Percentiles rank a stretch among this genome's conserved stretches.
These are phyloP conservation scores for Syngnathus floridae DNA, from an alignment of 2,113 vertebrate genomes.

Conservation along the genomic window DNA sequence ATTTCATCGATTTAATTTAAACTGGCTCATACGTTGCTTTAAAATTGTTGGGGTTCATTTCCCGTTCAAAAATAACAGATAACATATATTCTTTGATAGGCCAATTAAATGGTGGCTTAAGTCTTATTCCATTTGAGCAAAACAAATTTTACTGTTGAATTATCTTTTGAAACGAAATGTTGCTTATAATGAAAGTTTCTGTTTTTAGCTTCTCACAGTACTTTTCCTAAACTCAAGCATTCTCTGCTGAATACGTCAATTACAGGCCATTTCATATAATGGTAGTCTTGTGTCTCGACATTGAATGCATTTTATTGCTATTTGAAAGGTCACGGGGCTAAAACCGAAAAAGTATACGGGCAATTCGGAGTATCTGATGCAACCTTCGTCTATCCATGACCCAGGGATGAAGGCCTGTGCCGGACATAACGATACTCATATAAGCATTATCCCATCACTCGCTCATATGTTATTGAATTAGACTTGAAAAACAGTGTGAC, in stretches of 20 bases:
- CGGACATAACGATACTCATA: slow-evolving; percentile 45
- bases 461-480: slow-evolving; percentile 48
- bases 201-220: background rate
- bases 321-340: slow-evolving; percentile 58
- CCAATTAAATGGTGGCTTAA: too few species aligned
- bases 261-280: slow-evolving; percentile 52
- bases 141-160: background rate
- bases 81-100: too few species aligned
- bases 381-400: slow-evolving; percentile 35
- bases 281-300: slow-evolving; percentile 45
- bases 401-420: slow-evolving; percentile 45
- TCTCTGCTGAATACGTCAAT: slow-evolving; percentile 20
- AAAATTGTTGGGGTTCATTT: too few species aligned
- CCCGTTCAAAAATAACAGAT: too few species aligned
- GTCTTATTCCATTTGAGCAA: too few species aligned
- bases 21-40: too few species aligned
- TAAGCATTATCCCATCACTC: slow-evolving; percentile 36
- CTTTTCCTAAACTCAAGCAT: background rate
- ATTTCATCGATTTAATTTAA: too few species aligned
- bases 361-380: background rate
- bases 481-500: slow-evolving; percentile 16
- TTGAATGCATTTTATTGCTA: slow-evolving; percentile 62
- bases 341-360: slow-evolving; percentile 35
- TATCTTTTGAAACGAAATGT: background rate
- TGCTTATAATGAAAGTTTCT: background rate